Evolutionary conservation across 2,797 vertebrate species (phyloP), one percentile per base, ranked within the genome.

Genomic region (Anguilla marmorata): DNA sequence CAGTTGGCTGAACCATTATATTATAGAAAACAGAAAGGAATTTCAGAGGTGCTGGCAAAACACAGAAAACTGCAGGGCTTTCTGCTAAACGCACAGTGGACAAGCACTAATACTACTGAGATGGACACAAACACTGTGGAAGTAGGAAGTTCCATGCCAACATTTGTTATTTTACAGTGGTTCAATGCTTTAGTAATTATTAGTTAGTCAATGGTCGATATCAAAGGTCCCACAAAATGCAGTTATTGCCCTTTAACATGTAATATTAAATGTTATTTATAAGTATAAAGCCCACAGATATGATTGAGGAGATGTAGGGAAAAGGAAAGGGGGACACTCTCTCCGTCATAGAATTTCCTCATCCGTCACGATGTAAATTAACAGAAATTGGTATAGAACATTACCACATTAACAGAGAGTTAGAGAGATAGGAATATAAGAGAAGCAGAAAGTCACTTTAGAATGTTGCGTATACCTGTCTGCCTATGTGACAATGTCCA

Each of bases 401-500:
- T 92, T 90, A 85, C 90, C 87, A 84, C 91, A 89, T 90, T 90
- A 91, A 89, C 87, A 90, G 92, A 86, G 85, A 86, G 88, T 92
- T 82, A 91, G 89, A 82, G 87, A 27, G 27, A 41, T 80, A 88
- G 84, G 30, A 50, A 83, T 86, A 89, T 58, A 63, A 89, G 80
- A 89, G 88, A 93, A 93, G 92, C 89, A 92, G 3, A 92, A 92
- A 85, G 92, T 87, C 87, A 93, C 92, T 90, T 74, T 90, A 92
- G 92, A 93, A 92, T 91, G 91, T 91, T 91, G 92, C 87, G 84
- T 87, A 91, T 94, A 94, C 94, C 95, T 95, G 95, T 97, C 95
- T 97, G 92, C 92, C 93, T 96, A 96, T 96, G 96, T 94, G 95
- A 96, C 92, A 96, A 93, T 94, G 94, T 94, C 94, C 95, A 96